A percentile compares a stretch with the other conserved stretches of the same genome.
These are phyloP conservation scores for Nowickia ferox DNA, from an alignment of 2,888 invertebrate species.

Conservation along the genomic window DNA sequence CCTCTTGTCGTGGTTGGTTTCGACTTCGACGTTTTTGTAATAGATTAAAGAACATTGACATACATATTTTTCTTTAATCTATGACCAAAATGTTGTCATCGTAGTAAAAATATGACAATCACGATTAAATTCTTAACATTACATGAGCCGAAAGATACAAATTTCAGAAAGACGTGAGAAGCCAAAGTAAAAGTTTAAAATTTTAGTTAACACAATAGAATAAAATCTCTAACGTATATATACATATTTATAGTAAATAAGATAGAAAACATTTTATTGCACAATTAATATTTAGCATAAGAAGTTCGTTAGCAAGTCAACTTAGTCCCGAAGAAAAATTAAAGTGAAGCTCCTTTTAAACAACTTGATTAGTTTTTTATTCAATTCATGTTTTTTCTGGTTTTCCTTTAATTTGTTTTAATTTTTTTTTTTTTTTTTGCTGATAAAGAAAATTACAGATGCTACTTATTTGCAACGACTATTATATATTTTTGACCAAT, in stretches of 20 bases:
- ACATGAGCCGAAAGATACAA: too few species aligned
- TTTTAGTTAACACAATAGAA: neutral
- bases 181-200: neutral
- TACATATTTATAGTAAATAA: neutral
- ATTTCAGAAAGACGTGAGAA: too few species aligned
- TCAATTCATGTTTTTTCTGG: constrained; percentile 29
- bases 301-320: constrained; percentile 15
- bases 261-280: constrained; percentile 17
- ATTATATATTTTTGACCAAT: constrained; percentile 59
- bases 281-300: constrained; percentile 41
- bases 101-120: too few species aligned
- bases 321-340: constrained; percentile 27
- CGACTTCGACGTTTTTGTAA: too few species aligned
- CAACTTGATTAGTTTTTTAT: constrained; percentile 45
- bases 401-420: constrained; percentile 11
- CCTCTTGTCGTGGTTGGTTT: too few species aligned
- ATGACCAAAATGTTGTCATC: too few species aligned
- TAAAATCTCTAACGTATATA: neutral
- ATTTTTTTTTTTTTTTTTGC: neutral
- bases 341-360: constrained; percentile 33
- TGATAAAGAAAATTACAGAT: constrained; percentile 64
- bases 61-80: too few species aligned
- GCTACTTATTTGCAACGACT: constrained; percentile 50
- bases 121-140: too few species aligned
- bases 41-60: too few species aligned